Evolutionary conservation across 2,113 vertebrate species (phyloP).

Genomic region (Telmatochromis brichardi): DNA sequence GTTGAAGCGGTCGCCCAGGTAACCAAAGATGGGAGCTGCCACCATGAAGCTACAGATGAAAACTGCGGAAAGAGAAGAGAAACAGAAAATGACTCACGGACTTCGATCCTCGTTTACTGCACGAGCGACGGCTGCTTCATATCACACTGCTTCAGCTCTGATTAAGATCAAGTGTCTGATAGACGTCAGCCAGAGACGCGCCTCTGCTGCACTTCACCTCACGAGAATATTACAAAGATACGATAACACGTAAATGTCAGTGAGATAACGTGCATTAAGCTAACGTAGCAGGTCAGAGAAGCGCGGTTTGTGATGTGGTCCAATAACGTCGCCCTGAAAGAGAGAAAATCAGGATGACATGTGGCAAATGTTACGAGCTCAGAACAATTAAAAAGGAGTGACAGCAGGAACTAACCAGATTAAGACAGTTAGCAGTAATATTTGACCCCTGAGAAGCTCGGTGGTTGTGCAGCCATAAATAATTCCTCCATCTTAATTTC

Average conservation of each 20-base stretch:
- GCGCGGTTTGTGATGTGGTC: background rate
- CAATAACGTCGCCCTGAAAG: background rate
- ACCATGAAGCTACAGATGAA: constrained; percentile 99
- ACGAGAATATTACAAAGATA: background rate
- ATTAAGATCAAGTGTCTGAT: constrained; percentile 13
- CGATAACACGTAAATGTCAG: background rate
- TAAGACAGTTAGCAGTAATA: background rate
- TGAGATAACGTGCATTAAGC: background rate
- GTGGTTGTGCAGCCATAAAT: background rate
- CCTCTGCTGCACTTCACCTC: background rate
- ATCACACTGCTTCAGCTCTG: background rate
- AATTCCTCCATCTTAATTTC: constrained; percentile 10
- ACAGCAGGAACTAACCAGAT: background rate
- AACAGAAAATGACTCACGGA: background rate
- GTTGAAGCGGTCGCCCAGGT: constrained; percentile 98
- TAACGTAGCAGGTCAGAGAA: background rate
- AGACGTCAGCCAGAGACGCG: background rate
- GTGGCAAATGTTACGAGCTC: background rate
- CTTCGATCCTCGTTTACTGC: background rate
- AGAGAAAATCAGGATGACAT: background rate
- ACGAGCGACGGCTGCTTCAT: background rate
- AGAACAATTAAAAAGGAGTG: background rate
- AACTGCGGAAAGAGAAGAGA: constrained; percentile 69
- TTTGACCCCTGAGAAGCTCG: background rate
- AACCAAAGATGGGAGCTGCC: constrained; percentile 94